Conservation (phyloP, 2,888 invertebrate species). For the Acanthosepion pharaonis region DNA sequence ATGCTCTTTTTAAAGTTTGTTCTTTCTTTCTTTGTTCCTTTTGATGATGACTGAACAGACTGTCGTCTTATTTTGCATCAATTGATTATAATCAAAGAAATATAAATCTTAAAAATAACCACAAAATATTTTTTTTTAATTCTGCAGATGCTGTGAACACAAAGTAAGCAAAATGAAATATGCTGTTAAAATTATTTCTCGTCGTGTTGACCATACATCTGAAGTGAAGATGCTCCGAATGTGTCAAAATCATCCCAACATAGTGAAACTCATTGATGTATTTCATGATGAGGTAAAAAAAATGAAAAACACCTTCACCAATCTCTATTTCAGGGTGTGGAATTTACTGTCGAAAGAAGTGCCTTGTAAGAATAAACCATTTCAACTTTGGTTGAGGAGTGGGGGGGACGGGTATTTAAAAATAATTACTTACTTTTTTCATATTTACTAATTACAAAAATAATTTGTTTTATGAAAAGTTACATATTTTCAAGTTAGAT, state of each 20-base stretch:
- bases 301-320: not conserved
- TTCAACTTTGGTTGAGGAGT: too few species aligned
- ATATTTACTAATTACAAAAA: too few species aligned
- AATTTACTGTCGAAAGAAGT: too few species aligned
- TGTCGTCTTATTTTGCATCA: too few species aligned
- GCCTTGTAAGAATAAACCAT: too few species aligned
- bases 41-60: too few species aligned
- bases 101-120: not conserved
- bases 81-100: not conserved
- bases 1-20: too few species aligned
- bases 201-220: slow-evolving; percentile 80
- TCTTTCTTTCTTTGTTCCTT: too few species aligned
- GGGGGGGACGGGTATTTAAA: too few species aligned
- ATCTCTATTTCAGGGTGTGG: not conserved
- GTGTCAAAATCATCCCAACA: slow-evolving; percentile 91
- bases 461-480: too few species aligned
- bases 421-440: too few species aligned
- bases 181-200: slow-evolving; percentile 90
- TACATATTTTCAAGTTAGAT: too few species aligned
- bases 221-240: slow-evolving; percentile 86
- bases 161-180: slow-evolving; percentile 83
- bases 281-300: slow-evolving; percentile 83
- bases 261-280: slow-evolving; percentile 89
- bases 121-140: slow-evolving; percentile 34
- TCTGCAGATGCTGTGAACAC: slow-evolving; percentile 82